These are phyloP conservation scores for Andrena bicolor DNA, from an alignment of 2,888 invertebrate species.

Conservation along the genomic window DNA sequence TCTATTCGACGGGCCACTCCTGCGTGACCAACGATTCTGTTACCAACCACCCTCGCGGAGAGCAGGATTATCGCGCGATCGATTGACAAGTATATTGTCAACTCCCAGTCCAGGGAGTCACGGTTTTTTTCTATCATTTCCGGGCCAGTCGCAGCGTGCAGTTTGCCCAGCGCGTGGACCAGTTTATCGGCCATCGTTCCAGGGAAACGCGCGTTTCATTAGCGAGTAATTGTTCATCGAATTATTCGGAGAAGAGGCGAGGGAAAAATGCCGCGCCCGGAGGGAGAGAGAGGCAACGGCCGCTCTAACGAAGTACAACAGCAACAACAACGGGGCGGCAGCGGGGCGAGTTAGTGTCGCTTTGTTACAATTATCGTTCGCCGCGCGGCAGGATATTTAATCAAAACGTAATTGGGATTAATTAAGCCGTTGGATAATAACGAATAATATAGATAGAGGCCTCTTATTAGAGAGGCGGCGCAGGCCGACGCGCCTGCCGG, in stretches of 20 bases:
- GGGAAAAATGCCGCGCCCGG: slow-evolving; percentile 20
- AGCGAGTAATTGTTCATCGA: slow-evolving; percentile 43
- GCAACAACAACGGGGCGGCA: not conserved
- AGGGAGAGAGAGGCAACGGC: not conserved
- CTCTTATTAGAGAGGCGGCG: slow-evolving; percentile 26
- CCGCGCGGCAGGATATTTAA: slow-evolving; percentile 47
- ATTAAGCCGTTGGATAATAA: slow-evolving; percentile 41
- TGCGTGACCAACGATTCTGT: not conserved
- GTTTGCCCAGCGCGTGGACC: not conserved
- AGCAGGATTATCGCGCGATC: slow-evolving; percentile 29
- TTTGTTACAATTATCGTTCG: slow-evolving; percentile 41
- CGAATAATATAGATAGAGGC: slow-evolving; percentile 33
- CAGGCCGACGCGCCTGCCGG: not conserved
- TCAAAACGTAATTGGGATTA: slow-evolving; percentile 50
- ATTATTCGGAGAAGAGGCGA: slow-evolving; percentile 12
- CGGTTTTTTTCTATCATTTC: slow-evolving; percentile 30
- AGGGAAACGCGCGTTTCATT: slow-evolving; percentile 35
- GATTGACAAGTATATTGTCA: slow-evolving; percentile 34
- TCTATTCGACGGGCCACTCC: slow-evolving; percentile 2
- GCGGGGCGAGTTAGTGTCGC: not conserved
- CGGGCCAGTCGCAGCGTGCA: no score
- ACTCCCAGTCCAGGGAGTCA: slow-evolving; percentile 7
- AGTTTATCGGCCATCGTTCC: slow-evolving; percentile 15
- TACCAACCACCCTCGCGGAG: not conserved
- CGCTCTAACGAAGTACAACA: slow-evolving; percentile 27